Base-by-base conservation (phyloP, 92 coral and sea anemone genomes). In the Zoanthus gigantus region DNA sequence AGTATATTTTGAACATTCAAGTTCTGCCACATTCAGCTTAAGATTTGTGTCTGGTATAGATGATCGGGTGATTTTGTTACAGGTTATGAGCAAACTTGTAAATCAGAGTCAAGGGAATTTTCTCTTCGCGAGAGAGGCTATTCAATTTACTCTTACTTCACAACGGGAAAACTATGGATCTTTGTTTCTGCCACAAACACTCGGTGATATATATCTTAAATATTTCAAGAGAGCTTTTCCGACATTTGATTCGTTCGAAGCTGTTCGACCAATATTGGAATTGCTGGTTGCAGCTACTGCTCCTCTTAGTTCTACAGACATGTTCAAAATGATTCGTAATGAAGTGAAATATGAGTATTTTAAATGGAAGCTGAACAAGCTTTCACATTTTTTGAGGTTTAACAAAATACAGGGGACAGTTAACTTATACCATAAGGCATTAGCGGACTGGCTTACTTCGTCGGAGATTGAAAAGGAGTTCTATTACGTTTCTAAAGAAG, bases 31-130 rank as follows among this genome's bases (percentile, higher is more conserved):
- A 28, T 58, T 58, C 65, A 78, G 83, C 53, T 8, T 78, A 58
- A 32, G 71, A 61, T 16, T 60, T 34, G 16, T 78, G 52, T 57
- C 31, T 37, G 83, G 83, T 9, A 32, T 56, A 5, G 83, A 78
- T 15, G 71, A 78, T 37, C 83, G 83, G 56, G 50, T 56, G 48
- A 78, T 6, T 58, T 34, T 78, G 46, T 60, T 78, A 7, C 56
- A 58, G 30, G 56, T 78, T 7, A 78, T 78, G 83, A 78, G 31
- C 23, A 78, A 32, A 7, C 83, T 78, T 78, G 83, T 78, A 17
- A 78, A 58, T 2, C 71, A 78, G 72, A 78, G 83, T 60, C 83
- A 89, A 54, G 92, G 92, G 5, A 89, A 89, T 56, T 89, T 89
- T 67, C 83, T 89, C 50, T 89, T 89, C 78, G 88, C 85, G 1